A percentile compares a stretch with the other conserved stretches of the same genome.
Evolutionary conservation across 2,888 invertebrate species (phyloP).

Genomic region (Heliconius sara): DNA sequence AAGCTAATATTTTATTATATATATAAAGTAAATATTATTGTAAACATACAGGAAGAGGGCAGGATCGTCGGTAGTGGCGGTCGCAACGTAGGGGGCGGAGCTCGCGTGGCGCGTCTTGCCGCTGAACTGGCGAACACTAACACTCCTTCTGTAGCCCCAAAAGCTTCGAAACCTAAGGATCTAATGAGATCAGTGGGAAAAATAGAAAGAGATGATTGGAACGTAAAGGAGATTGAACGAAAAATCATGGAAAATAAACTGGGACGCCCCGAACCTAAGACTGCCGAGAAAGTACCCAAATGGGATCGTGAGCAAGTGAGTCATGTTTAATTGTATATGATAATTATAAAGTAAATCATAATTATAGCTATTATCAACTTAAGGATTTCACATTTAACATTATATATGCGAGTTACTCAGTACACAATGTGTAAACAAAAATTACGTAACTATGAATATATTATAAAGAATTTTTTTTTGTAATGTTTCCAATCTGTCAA

Average conservation of each 20-base stretch:
- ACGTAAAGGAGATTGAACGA: slow-evolving; percentile 94
- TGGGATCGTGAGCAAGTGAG: slow-evolving; percentile 93
- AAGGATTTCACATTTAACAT: no score
- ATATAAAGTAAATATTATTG: not conserved
- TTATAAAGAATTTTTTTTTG: no score
- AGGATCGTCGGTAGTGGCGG: slow-evolving; percentile 69
- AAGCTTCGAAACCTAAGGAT: slow-evolving; percentile 89
- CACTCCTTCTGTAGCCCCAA: slow-evolving; percentile 82
- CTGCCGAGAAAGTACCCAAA: slow-evolving; percentile 92
- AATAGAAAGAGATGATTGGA: slow-evolving; percentile 95
- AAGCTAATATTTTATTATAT: not conserved
- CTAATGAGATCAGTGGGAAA: slow-evolving; percentile 93
- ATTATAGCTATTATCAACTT: no score
- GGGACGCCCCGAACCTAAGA: slow-evolving; percentile 84
- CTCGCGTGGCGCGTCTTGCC: slow-evolving; percentile 79
- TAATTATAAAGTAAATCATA: not conserved
- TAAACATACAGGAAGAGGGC: slow-evolving; percentile 72
- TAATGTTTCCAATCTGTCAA: no score
- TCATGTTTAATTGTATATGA: not conserved
- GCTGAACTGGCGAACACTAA: slow-evolving; percentile 89
- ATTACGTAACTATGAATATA: no score
- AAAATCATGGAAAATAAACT: slow-evolving; percentile 92
- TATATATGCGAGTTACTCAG: no score
- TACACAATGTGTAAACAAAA: no score
- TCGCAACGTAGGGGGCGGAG: slow-evolving; percentile 65